Conservation (phyloP, 2,113 vertebrate genomes). For the Eurypyga helias region DNA sequence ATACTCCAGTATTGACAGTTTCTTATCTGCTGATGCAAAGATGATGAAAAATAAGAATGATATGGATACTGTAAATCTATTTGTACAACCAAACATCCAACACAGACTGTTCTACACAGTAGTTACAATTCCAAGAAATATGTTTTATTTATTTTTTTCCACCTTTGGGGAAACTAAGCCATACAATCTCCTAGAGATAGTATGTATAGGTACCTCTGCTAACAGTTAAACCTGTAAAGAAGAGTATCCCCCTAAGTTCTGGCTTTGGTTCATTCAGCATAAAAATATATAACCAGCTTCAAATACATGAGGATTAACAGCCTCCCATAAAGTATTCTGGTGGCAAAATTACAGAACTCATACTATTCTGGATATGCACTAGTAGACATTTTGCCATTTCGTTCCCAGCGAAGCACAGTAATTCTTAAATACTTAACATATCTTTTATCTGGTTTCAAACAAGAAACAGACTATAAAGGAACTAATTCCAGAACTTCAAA, state of each 20-base stretch:
- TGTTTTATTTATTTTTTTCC: no score
- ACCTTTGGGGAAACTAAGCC: no score
- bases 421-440: not conserved
- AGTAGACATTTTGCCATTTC: not conserved
- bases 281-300: not conserved
- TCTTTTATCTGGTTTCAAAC: conserved; percentile 22
- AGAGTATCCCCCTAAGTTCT: not conserved
- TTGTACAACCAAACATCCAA: not conserved
- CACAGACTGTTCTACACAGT: not conserved
- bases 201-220: not conserved
- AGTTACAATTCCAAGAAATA: not conserved
- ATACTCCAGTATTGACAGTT: not conserved
- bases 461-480: conserved; percentile 40
- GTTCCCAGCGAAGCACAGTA: not conserved
- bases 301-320: not conserved
- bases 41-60: not conserved
- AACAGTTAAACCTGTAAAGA: not conserved
- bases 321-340: not conserved
- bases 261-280: not conserved
- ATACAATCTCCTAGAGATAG: not conserved
- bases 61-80: not conserved
- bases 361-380: not conserved
- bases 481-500: conserved; percentile 59
- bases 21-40: not conserved
- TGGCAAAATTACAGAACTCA: not conserved